Evolutionary conservation across 1,140 invertebrate species (phyloP).

Genomic region (Zaprionus inermis): DNA sequence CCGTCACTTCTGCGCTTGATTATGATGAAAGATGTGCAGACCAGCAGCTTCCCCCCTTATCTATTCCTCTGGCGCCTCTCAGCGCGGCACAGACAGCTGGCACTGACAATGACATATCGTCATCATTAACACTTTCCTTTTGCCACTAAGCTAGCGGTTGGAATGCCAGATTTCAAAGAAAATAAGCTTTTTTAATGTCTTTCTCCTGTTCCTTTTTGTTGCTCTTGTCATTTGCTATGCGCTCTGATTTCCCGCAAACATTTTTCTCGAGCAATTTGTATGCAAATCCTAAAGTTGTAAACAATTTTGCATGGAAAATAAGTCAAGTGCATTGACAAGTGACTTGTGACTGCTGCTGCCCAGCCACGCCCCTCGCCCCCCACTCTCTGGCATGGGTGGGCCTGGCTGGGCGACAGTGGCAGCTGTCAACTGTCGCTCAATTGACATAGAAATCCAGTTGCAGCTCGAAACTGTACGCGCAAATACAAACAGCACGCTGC

Average conservation of each 20-base stretch:
- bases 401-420: conserved; percentile 11
- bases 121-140: conserved; percentile 70
- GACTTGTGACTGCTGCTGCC: conserved; percentile 20
- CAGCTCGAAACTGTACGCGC: conserved; percentile 32
- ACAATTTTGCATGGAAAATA: conserved; percentile 68
- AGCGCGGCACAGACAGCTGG: conserved; percentile 30
- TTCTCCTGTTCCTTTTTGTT: conserved; percentile 26
- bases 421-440: conserved; percentile 44
- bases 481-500: not conserved
- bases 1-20: conserved; percentile 40
- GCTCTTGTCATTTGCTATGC: conserved; percentile 17
- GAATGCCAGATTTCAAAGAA: not conserved
- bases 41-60: not conserved
- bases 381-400: conserved; percentile 18
- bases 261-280: conserved; percentile 61
- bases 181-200: conserved; percentile 20
- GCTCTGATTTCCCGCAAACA: conserved; percentile 29
- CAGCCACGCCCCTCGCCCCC: not conserved
- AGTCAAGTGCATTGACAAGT: conserved; percentile 76
- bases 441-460: conserved; percentile 76
- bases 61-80: not conserved
- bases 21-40: conserved; percentile 60
- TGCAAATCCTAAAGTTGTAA: conserved; percentile 69
- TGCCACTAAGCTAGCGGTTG: too few relatives aligned
- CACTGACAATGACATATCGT: conserved; percentile 76